These are phyloP conservation scores for Oscheius onirici DNA, from an alignment of 2,888 invertebrate genomes.

Conservation along the genomic window DNA sequence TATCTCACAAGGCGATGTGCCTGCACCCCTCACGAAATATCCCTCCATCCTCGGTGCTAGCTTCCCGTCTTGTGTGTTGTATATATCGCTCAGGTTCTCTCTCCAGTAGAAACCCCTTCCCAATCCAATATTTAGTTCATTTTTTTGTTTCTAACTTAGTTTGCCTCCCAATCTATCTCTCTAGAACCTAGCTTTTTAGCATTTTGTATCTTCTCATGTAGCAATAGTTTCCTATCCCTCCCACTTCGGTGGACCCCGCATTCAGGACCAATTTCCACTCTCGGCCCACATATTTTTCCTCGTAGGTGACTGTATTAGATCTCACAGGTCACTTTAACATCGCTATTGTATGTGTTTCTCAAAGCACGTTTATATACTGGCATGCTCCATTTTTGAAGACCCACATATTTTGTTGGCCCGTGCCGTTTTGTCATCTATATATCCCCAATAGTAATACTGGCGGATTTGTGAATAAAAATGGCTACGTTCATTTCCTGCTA, in stretches of 20 bases:
- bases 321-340: constrained; percentile 1
- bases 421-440: not conserved
- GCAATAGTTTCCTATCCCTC: not conserved
- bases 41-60: constrained; percentile 11
- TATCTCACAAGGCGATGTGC: constrained; percentile 5
- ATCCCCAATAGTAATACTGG: not conserved
- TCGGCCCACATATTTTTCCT: constrained; percentile 2
- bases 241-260: not conserved
- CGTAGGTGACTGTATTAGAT: constrained; percentile 6
- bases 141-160: constrained; percentile 9
- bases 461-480: no score
- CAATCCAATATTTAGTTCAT: constrained; percentile 26
- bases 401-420: not conserved
- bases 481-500: no score
- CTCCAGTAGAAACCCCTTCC: no score
- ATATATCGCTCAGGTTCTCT: constrained; percentile 20
- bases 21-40: not conserved
- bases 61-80: constrained; percentile 18
- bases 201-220: constrained; percentile 13
- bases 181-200: constrained; percentile 8
- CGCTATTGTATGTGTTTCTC: not conserved
- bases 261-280: not conserved
- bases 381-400: constrained; percentile 19
- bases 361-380: constrained; percentile 14
- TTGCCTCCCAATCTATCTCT: not conserved